phyloP scores from a whole-genome alignment of 1,140 invertebrate species.

The Trachymyrmex cornetzi region DNA sequence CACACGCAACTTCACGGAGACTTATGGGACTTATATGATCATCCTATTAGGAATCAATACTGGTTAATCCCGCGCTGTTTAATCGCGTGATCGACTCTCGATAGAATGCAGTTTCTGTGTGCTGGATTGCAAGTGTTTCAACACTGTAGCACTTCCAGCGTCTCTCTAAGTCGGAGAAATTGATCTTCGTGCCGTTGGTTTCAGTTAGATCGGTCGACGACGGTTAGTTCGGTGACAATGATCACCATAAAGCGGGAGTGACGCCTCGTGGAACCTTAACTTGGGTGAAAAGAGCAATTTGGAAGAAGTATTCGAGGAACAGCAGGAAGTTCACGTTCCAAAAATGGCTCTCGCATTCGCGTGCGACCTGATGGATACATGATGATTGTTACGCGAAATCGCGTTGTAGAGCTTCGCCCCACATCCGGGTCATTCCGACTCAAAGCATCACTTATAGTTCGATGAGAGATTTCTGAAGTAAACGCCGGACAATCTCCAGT shows the following conservation, averaged over 20 bases:
- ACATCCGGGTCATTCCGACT: neutral
- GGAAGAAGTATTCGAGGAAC: neutral
- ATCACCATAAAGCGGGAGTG: neutral
- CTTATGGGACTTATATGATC: neutral
- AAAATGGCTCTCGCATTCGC: neutral
- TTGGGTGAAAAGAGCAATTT: neutral
- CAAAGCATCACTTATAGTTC: neutral
- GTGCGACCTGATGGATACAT: neutral
- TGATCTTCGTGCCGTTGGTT: neutral
- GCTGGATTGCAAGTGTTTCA: neutral
- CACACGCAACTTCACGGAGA: neutral
- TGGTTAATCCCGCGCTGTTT: neutral
- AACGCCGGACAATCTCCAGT: neutral
- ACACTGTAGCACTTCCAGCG: neutral
- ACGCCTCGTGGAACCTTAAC: neutral
- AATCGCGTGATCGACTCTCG: neutral
- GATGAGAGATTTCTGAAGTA: neutral
- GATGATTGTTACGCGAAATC: neutral
- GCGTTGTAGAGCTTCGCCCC: neutral
- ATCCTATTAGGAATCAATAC: neutral
- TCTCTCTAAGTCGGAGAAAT: neutral
- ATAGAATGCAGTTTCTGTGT: neutral
- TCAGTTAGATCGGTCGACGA: neutral
- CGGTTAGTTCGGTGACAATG: too few species aligned
- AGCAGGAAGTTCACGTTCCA: neutral